Base-by-base conservation (phyloP, 2,888 invertebrate species). In the Andrena hattorfiana region DNA sequence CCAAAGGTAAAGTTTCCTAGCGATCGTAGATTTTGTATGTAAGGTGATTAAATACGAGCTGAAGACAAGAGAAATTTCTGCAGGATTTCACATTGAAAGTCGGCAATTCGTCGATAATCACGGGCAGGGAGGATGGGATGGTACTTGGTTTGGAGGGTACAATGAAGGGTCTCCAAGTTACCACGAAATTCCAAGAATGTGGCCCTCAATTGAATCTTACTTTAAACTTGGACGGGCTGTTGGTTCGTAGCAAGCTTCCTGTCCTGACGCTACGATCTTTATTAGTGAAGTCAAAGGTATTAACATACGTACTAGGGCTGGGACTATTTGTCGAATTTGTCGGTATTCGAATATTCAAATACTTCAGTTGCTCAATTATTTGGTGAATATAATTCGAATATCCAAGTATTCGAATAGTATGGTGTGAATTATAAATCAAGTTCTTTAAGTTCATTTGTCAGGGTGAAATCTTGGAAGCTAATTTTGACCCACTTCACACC, bases 1-100 rank as follows among this genome's bases (percentile, higher is more conserved):
- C 97, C 97, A 94, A 97, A 97, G 95, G 97, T 97, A 94, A 56
- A 32, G 10, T 62, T 16, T 8, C 30, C n/a, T 10, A 7, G 6
- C 16, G 26, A 8, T 20, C 20, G 20, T 13, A 42, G 23, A 42
- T 13, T 20, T 35, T 4, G 4, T 35, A 20, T 10, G 20, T 10
- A 32, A 20, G 10, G 10, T 35, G 20, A 20, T 62, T 62, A 30
- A 49, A 16, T 20, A 71, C 5, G 16, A 49, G 48, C 48, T 66
- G 8, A 26, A 66, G 2, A 13, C 4, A 3, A 10, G 10, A 10
- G 10, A 23, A 69, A 84, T 76, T 78, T 64, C 95, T 95, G 51
- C 94, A 97, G 96, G 97, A 96, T 94, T 96, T 97, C 92, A 96
- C 95, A 90, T 95, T 97, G 88, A 96, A 96, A 94, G 95, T 97